Evolutionary conservation across 1,140 invertebrate genomes (phyloP).

Genomic region (Gryllus bimaculatus): DNA sequence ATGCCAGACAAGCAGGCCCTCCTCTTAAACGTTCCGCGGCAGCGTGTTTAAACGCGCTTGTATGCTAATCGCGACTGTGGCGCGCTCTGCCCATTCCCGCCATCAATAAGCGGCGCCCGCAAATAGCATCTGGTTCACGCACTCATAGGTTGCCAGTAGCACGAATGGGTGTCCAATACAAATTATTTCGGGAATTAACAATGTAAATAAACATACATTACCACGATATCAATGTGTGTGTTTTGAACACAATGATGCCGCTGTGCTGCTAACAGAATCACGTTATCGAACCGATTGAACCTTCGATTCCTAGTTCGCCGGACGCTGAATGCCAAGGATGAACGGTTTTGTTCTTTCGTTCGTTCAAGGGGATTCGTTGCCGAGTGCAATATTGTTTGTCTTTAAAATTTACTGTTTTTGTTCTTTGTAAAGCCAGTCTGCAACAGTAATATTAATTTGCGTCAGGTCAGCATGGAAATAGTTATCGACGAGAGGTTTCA

Average conservation of each 20-base stretch:
- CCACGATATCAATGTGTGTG: neutral
- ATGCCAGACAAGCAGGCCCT: too few species aligned
- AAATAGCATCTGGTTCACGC: neutral
- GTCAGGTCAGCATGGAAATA: too few species aligned
- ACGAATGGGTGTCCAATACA: neutral
- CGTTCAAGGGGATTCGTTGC: neutral
- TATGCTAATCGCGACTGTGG: too few species aligned
- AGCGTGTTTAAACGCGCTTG: too few species aligned
- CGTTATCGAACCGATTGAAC: neutral
- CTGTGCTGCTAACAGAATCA: neutral
- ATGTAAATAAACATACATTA: slow-evolving; percentile 6
- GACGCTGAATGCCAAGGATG: neutral
- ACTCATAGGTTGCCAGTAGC: neutral
- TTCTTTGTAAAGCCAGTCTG: too few species aligned
- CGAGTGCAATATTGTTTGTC: too few species aligned
- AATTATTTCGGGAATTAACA: neutral
- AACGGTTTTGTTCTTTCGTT: neutral
- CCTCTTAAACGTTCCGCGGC: too few species aligned
- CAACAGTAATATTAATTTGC: too few species aligned
- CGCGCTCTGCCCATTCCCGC: too few species aligned
- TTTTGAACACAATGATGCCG: neutral
- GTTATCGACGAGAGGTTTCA: too few species aligned
- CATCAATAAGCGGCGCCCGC: neutral
- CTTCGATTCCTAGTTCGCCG: neutral
- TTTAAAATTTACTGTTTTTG: too few species aligned